phyloP scores from a whole-genome alignment of 2,113 vertebrate genomes.

The Callorhinus ursinus region DNA sequence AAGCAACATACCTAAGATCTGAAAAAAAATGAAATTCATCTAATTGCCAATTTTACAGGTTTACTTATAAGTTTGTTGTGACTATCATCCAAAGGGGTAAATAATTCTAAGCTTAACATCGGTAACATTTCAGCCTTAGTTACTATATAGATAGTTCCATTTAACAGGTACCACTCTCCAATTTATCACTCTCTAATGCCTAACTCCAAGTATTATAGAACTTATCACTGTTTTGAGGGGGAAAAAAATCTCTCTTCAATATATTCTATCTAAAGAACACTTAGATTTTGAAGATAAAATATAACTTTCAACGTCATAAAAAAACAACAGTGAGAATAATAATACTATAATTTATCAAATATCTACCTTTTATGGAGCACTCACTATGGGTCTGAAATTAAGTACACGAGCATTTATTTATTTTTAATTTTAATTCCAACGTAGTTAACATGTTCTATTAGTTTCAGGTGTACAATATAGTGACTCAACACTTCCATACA shows the following conservation, averaged over 20 bases:
- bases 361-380: background rate
- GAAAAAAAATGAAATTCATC: background rate
- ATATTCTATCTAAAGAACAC: background rate
- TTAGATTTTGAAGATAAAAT: background rate
- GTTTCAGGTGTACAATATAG: background rate
- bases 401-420: background rate
- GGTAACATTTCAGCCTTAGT: background rate
- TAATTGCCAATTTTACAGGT: background rate
- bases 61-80: background rate
- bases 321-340: background rate
- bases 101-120: conserved; percentile 6
- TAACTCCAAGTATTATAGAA: background rate
- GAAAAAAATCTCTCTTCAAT: background rate
- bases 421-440: background rate
- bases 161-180: background rate
- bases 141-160: background rate
- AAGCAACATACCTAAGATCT: background rate
- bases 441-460: background rate
- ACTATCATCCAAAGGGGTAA: background rate
- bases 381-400: background rate
- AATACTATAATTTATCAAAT: background rate
- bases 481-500: background rate
- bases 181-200: too few relatives aligned
- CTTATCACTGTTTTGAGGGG: background rate
- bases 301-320: background rate